Base-by-base conservation (phyloP, 2,113 vertebrate species). In the Mormyrus lacerda region DNA sequence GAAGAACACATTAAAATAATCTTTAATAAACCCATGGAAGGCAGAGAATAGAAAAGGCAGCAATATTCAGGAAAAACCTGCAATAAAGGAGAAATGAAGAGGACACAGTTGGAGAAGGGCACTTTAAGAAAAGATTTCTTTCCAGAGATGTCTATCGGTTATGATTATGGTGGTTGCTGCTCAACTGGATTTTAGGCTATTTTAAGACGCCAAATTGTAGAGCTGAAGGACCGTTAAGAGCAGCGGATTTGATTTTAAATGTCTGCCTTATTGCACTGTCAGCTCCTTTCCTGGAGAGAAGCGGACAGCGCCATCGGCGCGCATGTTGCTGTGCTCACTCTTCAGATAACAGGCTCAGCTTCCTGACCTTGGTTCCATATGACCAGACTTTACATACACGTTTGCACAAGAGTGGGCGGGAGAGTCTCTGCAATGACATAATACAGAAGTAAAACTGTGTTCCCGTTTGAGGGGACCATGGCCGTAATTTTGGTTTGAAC, bases 261-360 rank as follows among this genome's bases (percentile, higher is more conserved):
- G 31, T 53, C 76, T 79, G 65, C 50, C 35, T 83, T 83, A 45
- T 35, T 83, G 27, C 19, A 53, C 88, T 89, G 48, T 47, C 50
- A 82, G 58, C 87, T 76, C 6, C 45, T 83, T 53, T 47, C 24
- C n/a, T 10, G 15, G 50, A 90, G 61, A 90, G 90, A 92, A 92
- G 69, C 88, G 88, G 89, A 92, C 88, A 93, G 88, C 48, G 83
- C 84, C 91, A 51, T 88, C 89, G 91, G 44, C 27, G 15, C 8
- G 11, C n/a, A 7, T 35, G 6, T 53, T 35, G 48, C 85, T n/a
- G 9, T 4, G 45, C 47, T 87, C 50, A 9, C 21, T 87, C 50
- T 50, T 87, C 85, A 53, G 24, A 87, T 87, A 17, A 35, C n/a
- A 17, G 31, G n/a, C 85, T 31, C 9, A 53, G 50, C 47, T 35